phyloP scores from a whole-genome alignment of 1,140 invertebrate species.

The Luehdorfia chinensis region DNA sequence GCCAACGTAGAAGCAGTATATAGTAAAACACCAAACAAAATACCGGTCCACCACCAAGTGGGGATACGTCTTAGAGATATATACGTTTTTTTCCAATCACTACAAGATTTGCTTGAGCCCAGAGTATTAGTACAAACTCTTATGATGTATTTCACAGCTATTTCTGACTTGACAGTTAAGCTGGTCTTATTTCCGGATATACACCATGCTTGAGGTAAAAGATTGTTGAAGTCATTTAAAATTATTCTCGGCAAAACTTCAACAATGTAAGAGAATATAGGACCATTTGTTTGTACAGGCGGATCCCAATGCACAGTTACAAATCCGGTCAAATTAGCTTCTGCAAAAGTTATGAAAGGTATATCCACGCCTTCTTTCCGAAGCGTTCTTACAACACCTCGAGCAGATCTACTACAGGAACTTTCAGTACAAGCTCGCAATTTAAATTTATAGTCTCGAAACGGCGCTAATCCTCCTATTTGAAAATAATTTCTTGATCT shows the following conservation, averaged over 20 bases:
- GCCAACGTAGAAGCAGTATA: conserved; percentile 30
- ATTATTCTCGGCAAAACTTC: conserved; percentile 46
- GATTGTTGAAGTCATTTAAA: conserved; percentile 28
- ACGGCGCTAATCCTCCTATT: conserved; percentile 51
- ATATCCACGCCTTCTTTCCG: conserved; percentile 42
- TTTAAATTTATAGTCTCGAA: conserved; percentile 58
- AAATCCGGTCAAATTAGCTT: conserved; percentile 26
- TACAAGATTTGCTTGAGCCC: conserved; percentile 44
- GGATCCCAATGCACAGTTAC: conserved; percentile 51
- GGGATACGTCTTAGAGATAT: conserved; percentile 12
- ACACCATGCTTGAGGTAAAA: conserved; percentile 48
- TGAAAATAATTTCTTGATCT: conserved; percentile 38
- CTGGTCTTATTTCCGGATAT: conserved; percentile 32
- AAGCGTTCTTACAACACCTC: conserved; percentile 49
- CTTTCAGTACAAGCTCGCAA: conserved; percentile 46
- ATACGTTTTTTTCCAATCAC: conserved; percentile 32
- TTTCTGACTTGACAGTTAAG: conserved; percentile 29
- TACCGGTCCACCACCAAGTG: conserved; percentile 35
- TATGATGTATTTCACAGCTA: conserved; percentile 41
- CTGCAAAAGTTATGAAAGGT: conserved; percentile 28
- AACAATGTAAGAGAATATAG: conserved; percentile 48
- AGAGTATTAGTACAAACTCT: conserved; percentile 51
- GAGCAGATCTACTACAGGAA: conserved; percentile 45
- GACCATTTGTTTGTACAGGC: conserved; percentile 50
- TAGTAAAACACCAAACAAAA: conserved; percentile 41